Percentiles rank a stretch among this genome's conserved stretches.
Evolutionary conservation across 2,888 invertebrate species (phyloP).

Genomic region (Drosophila yooni): DNA sequence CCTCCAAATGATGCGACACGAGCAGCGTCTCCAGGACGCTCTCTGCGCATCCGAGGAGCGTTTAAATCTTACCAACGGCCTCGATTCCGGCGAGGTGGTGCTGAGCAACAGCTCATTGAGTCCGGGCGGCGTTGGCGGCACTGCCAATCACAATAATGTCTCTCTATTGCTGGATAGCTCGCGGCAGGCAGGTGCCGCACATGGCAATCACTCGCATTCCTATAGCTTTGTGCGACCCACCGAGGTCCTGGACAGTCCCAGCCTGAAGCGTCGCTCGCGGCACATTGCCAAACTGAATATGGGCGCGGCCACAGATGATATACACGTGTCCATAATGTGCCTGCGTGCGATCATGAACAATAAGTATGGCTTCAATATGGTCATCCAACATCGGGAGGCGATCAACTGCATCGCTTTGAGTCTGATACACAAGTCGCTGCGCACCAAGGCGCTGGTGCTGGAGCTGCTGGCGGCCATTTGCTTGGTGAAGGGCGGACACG

Average conservation of each 20-base stretch:
- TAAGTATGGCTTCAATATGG: slow-evolving; percentile 99
- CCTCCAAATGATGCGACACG: slow-evolving; percentile 96
- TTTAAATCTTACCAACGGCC: slow-evolving; percentile 85
- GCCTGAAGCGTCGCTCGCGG: slow-evolving; percentile 90
- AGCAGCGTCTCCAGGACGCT: slow-evolving; percentile 92
- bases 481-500: slow-evolving; percentile 99
- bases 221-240: slow-evolving; percentile 86
- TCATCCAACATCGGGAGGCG: slow-evolving; percentile 98
- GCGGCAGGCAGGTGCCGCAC: slow-evolving; percentile 42
- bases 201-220: slow-evolving; percentile 52
- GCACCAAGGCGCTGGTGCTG: slow-evolving; percentile 98
- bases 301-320: slow-evolving; percentile 98
- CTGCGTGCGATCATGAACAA: slow-evolving; percentile 99
- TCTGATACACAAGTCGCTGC: slow-evolving; percentile 97
- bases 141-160: slow-evolving; percentile 54
- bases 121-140: slow-evolving; percentile 74
- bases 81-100: slow-evolving; percentile 60
- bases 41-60: slow-evolving; percentile 92
- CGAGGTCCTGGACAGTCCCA: slow-evolving; percentile 89
- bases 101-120: slow-evolving; percentile 84
- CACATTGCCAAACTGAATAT: slow-evolving; percentile 96
- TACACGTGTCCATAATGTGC: slow-evolving; percentile 99
- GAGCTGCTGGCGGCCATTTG: slow-evolving; percentile 99
- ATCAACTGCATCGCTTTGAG: slow-evolving; percentile 99
- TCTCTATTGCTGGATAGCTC: slow-evolving; percentile 70